phyloP scores from a whole-genome alignment of 2,797 vertebrate species.

The Dromococcyx pavoninus region DNA sequence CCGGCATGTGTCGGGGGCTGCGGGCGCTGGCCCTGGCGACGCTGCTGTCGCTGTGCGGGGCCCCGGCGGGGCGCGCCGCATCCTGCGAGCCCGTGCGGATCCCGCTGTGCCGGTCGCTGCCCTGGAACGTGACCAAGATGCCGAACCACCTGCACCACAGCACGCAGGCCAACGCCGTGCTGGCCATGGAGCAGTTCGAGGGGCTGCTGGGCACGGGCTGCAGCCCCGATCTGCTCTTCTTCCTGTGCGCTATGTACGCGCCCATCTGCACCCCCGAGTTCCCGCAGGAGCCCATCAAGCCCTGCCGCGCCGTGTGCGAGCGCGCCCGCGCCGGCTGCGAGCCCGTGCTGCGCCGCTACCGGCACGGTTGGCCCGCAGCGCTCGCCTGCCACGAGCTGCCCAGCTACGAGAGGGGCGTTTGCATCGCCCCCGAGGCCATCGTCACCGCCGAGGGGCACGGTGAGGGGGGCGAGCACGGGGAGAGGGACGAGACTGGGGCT shows the following conservation, averaged over 20 bases:
- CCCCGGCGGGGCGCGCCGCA: no score
- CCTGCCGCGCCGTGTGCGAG: slow-evolving; percentile 95
- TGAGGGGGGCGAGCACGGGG: slow-evolving; percentile 61
- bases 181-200: slow-evolving; percentile 98
- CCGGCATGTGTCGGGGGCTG: no score
- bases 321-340: slow-evolving; percentile 91
- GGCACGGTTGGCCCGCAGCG: slow-evolving; percentile 93
- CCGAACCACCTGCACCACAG: slow-evolving; percentile 99
- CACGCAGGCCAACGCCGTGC: slow-evolving; percentile 97
- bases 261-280: slow-evolving; percentile 99
- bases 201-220: slow-evolving; percentile 90
- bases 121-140: slow-evolving; percentile 99
- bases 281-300: slow-evolving; percentile 97
- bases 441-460: slow-evolving; percentile 90
- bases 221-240: slow-evolving; percentile 93
- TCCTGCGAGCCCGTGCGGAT: neutral
- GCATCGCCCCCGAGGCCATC: slow-evolving; percentile 97
- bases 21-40: no score
- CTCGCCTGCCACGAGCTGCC: slow-evolving; percentile 93
- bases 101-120: slow-evolving; percentile 77
- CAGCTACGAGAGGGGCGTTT: slow-evolving; percentile 94
- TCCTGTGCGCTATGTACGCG: slow-evolving; percentile 97
- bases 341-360: slow-evolving; percentile 91
- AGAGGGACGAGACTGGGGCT: no score
- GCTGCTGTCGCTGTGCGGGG: no score